phyloP scores from a whole-genome alignment of 2,113 vertebrate species.

The Vulpes ferrilata region DNA sequence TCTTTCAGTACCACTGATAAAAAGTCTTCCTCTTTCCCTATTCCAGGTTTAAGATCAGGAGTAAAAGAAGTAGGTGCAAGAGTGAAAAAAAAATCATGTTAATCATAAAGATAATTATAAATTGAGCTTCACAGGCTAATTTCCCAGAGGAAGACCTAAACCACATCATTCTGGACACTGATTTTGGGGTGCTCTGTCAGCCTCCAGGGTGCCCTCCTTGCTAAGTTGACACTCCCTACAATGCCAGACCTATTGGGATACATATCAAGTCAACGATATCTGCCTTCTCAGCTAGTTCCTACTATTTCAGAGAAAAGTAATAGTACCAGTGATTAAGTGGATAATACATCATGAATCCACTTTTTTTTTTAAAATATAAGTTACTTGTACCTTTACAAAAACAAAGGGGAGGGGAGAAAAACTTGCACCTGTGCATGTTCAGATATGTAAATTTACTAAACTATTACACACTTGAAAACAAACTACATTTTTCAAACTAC shows the following conservation, averaged over 20 bases:
- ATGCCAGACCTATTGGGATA: background rate
- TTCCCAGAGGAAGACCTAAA: background rate
- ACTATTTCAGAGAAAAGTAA: constrained; percentile 51
- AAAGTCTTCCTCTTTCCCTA: background rate
- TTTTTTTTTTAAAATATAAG: background rate
- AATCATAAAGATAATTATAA: background rate
- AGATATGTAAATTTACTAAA: background rate
- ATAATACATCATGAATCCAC: background rate
- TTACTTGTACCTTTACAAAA: background rate
- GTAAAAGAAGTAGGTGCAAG: background rate
- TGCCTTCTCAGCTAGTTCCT: constrained; percentile 27
- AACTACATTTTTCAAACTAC: background rate
- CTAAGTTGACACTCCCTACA: background rate
- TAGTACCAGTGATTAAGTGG: background rate
- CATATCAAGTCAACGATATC: background rate
- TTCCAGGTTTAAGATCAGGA: background rate
- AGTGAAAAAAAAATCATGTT: background rate
- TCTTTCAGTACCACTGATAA: background rate
- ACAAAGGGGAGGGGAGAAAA: background rate
- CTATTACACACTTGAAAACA: background rate
- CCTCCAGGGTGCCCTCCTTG: background rate
- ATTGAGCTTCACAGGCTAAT: background rate
- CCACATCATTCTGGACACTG: background rate
- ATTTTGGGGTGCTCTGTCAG: background rate
- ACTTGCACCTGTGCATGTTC: background rate